These are phyloP conservation scores for Gallinago solitaria DNA, from an alignment of 2,797 vertebrate species.

Conservation along the genomic window DNA sequence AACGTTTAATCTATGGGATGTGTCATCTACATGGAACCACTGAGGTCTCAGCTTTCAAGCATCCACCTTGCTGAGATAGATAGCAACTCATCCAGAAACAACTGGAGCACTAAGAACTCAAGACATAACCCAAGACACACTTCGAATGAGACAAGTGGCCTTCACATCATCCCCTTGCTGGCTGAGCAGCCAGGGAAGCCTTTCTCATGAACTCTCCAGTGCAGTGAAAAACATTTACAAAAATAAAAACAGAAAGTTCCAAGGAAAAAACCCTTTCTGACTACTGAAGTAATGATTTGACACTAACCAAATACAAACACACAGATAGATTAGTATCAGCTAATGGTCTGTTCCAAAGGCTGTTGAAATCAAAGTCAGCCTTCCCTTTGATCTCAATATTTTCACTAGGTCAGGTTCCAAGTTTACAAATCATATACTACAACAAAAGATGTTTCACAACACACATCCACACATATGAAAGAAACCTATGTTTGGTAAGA, in stretches of 20 bases:
- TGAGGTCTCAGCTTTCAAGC: neutral
- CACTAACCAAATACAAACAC: constrained; percentile 16
- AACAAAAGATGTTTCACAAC: constrained; percentile 43
- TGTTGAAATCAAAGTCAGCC: constrained; percentile 29
- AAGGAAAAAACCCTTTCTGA: neutral
- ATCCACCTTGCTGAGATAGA: neutral
- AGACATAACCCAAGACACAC: neutral
- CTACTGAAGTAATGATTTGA: constrained; percentile 9
- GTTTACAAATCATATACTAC: neutral
- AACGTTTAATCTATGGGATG: rapidly evolving
- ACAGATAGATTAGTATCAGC: constrained; percentile 26
- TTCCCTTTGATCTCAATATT: constrained; percentile 25
- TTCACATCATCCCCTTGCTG: neutral
- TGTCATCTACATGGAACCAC: neutral
- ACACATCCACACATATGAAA: neutral
- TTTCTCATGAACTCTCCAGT: neutral
- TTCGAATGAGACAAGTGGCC: neutral
- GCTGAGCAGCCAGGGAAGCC: neutral
- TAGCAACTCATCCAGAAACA: neutral
- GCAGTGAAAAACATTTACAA: neutral
- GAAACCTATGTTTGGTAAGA: neutral
- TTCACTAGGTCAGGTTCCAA: constrained; percentile 35
- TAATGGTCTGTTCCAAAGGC: constrained; percentile 13
- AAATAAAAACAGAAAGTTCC: neutral
- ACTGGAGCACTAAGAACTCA: neutral